Percentiles rank a stretch among this genome's conserved stretches.
Conservation (phyloP, 2,797 vertebrate species). For the Macroramphosus scolopax region DNA sequence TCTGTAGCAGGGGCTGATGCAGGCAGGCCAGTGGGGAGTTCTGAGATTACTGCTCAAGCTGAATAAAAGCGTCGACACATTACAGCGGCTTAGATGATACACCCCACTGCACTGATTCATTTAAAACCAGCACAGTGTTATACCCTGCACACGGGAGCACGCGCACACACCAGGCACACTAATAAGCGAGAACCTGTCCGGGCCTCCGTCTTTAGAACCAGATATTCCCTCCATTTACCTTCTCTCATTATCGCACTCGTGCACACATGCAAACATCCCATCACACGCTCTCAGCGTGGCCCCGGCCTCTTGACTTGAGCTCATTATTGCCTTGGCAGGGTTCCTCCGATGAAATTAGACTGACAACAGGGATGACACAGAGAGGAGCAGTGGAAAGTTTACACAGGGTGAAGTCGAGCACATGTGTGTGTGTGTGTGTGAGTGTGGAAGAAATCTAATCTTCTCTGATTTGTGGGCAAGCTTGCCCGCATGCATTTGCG, state of each 20-base stretch:
- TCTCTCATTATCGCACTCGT: conserved; percentile 9
- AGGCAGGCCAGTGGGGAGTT: conserved; percentile 55
- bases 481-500: conserved; percentile 61
- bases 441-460: conserved; percentile 54
- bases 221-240: conserved; percentile 26
- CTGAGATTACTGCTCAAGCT: conserved; percentile 64
- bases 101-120: conserved; percentile 61
- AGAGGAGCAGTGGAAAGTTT: conserved; percentile 50
- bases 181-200: neutral
- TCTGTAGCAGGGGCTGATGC: conserved; percentile 56
- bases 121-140: conserved; percentile 52
- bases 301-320: conserved; percentile 54
- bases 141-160: conserved; percentile 10
- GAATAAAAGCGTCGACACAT: conserved; percentile 67
- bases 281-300: conserved; percentile 39
- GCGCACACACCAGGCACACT: neutral
- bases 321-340: conserved; percentile 69
- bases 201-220: conserved; percentile 14
- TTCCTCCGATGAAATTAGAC: conserved; percentile 65
- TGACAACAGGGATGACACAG: conserved; percentile 67
- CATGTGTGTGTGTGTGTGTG: conserved; percentile 4
- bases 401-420: conserved; percentile 35
- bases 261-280: conserved; percentile 2
- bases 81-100: conserved; percentile 61
- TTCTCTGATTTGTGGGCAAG: conserved; percentile 55